Percentiles rank a stretch among this genome's conserved stretches.
These are phyloP conservation scores for Gorsachius goisagi DNA, from an alignment of 2,113 vertebrate species.

Conservation along the genomic window DNA sequence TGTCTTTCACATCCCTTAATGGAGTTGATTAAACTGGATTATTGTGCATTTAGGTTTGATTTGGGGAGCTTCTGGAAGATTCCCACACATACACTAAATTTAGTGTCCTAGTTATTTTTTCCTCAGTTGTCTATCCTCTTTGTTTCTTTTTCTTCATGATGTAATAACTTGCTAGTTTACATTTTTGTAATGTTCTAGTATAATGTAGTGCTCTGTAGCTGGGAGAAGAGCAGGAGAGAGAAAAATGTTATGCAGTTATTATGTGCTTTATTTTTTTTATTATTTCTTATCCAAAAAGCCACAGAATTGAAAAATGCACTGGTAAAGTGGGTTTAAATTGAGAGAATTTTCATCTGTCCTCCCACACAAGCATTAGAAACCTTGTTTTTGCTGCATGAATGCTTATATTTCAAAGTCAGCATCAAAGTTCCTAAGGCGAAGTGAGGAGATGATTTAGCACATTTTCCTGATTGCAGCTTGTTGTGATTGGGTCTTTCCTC, in stretches of 20 bases:
- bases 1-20: background rate
- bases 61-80: background rate
- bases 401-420: background rate
- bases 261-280: background rate
- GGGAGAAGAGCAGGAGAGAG: background rate
- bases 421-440: background rate
- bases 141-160: background rate
- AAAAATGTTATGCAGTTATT: background rate
- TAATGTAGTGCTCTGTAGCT: background rate
- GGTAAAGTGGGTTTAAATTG: background rate
- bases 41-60: background rate
- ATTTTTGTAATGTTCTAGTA: background rate
- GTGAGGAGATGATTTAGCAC: slow-evolving; percentile 15
- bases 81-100: background rate
- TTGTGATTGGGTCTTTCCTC: background rate
- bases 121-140: background rate
- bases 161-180: background rate
- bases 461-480: background rate
- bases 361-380: background rate
- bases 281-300: background rate
- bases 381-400: background rate
- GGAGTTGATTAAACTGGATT: background rate
- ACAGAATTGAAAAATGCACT: background rate
- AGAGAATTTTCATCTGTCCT: background rate
- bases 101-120: background rate